Percentiles rank a stretch among this genome's conserved stretches.
phyloP scores from a whole-genome alignment of 2,113 vertebrate species.

The Synodontis membranacea region DNA sequence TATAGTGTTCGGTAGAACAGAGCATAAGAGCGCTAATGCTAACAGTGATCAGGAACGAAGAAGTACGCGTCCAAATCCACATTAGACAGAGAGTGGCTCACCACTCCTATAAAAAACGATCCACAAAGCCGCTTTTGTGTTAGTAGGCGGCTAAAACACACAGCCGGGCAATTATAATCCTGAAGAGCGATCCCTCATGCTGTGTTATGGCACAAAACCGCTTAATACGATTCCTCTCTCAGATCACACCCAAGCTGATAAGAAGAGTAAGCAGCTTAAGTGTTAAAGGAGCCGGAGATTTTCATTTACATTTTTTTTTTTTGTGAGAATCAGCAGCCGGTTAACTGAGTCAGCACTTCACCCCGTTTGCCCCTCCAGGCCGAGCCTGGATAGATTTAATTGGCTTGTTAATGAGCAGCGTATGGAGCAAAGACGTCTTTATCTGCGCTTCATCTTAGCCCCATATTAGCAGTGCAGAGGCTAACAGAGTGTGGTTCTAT shows the following conservation, averaged over 20 bases:
- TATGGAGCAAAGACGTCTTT: not conserved
- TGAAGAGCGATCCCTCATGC: not conserved
- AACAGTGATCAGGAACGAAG: not conserved
- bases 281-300: not conserved
- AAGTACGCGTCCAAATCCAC: not conserved
- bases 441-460: constrained; percentile 36
- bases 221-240: constrained; percentile 22
- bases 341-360: constrained; percentile 11
- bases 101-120: not conserved
- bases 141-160: constrained; percentile 12
- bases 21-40: not conserved
- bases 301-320: not conserved
- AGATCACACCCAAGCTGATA: not conserved
- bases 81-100: not conserved
- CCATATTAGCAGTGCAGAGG: constrained; percentile 39
- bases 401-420: constrained; percentile 42
- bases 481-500: constrained; percentile 17
- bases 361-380: not conserved
- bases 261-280: not conserved
- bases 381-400: constrained; percentile 39
- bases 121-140: not conserved
- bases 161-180: not conserved
- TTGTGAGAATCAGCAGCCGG: not conserved
- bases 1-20: not conserved
- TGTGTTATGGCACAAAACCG: not conserved